Percentiles rank a stretch among this genome's conserved stretches.
Conservation (phyloP, 2,797 vertebrate species). For the Sebastes miniatus region DNA sequence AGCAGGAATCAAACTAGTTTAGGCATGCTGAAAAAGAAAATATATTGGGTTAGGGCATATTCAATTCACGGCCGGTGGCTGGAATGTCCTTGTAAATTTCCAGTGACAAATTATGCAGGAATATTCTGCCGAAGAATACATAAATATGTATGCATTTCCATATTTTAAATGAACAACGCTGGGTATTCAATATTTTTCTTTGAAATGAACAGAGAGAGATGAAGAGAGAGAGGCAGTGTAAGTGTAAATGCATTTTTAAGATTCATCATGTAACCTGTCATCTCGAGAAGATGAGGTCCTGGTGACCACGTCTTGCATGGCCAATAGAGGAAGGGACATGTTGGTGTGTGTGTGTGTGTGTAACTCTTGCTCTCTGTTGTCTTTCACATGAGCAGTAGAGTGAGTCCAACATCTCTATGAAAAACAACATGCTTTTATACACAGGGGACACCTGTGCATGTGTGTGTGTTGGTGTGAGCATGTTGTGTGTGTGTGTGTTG, state of each 20-base stretch:
- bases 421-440: slow-evolving; percentile 66
- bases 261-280: slow-evolving; percentile 64
- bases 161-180: slow-evolving; percentile 53
- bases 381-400: slow-evolving; percentile 67
- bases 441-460: slow-evolving; percentile 52
- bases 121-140: slow-evolving; percentile 40
- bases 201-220: slow-evolving; percentile 37
- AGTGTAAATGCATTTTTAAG: slow-evolving; percentile 50
- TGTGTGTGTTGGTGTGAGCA: slow-evolving; percentile 32
- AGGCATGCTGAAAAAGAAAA: slow-evolving; percentile 45
- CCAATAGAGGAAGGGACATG: slow-evolving; percentile 30
- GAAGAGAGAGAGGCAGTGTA: slow-evolving; percentile 3
- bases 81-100: slow-evolving; percentile 63
- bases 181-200: slow-evolving; percentile 47
- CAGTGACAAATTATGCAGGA: slow-evolving; percentile 60
- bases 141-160: slow-evolving; percentile 55
- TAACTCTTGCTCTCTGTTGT: slow-evolving; percentile 38
- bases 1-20: slow-evolving; percentile 37
- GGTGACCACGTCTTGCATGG: slow-evolving; percentile 47
- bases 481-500: slow-evolving; percentile 38
- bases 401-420: slow-evolving; percentile 72
- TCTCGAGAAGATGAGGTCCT: slow-evolving; percentile 53
- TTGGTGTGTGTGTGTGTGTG: slow-evolving; percentile 11
- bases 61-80: slow-evolving; percentile 53
- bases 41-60: slow-evolving; percentile 37